Evolutionary conservation across 2,797 vertebrate species (phyloP).

Genomic region (Sebastes steindachneri): DNA sequence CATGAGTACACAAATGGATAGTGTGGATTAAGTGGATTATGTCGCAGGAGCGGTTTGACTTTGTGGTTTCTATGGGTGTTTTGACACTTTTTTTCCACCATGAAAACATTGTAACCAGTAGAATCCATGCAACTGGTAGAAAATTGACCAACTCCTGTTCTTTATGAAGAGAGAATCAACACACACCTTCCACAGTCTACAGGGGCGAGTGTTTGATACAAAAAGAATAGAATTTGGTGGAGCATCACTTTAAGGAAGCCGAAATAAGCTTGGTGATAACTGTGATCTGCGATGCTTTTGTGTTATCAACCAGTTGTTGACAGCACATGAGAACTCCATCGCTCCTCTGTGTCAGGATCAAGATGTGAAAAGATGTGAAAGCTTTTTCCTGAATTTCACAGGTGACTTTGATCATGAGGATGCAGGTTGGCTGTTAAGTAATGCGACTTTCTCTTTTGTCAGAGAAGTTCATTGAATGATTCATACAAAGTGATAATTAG

Average conservation of each 20-base stretch:
- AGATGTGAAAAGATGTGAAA: conserved; percentile 3
- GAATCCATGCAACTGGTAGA: not conserved
- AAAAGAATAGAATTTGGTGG: not conserved
- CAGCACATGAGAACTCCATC: not conserved
- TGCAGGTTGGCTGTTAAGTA: not conserved
- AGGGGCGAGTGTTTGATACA: not conserved
- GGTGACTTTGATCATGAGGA: conserved; percentile 14
- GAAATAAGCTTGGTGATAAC: not conserved
- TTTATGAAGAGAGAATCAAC: not conserved
- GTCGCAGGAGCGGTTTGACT: not conserved
- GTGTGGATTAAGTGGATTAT: not conserved
- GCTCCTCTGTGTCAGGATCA: not conserved
- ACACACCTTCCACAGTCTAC: not conserved
- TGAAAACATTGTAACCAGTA: not conserved
- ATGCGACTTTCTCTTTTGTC: conserved; percentile 4
- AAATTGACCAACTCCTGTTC: not conserved
- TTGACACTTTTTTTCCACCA: not conserved
- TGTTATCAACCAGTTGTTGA: conserved; percentile 4
- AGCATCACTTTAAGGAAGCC: not conserved
- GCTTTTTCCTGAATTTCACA: not conserved
- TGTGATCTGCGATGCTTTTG: not conserved
- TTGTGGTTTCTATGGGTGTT: not conserved
- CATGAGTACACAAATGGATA: not conserved
- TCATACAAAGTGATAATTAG: conserved; percentile 34
- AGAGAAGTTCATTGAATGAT: conserved; percentile 18